Conservation (phyloP, 1,140 invertebrate species). For the Pararge aegeria region DNA sequence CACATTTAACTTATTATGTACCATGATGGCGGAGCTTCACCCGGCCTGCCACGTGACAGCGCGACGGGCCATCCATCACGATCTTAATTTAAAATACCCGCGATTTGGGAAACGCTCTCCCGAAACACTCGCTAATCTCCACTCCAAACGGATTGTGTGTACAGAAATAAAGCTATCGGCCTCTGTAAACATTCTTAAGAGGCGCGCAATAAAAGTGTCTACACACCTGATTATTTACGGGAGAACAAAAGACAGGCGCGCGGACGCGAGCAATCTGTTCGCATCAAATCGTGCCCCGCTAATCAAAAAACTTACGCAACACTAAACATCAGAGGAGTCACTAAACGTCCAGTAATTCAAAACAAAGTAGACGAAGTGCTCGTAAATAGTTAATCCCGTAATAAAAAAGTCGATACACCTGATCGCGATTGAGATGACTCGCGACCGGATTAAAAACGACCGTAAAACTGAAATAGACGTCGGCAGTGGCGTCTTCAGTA, state of each 20-base stretch:
- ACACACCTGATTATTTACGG: constrained; percentile 45
- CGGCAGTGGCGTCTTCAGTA: constrained; percentile 65
- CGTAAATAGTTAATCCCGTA: constrained; percentile 71
- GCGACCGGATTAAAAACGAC: constrained; percentile 58
- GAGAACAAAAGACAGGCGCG: constrained; percentile 40
- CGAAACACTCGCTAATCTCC: constrained; percentile 63
- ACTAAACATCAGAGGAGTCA: constrained; percentile 57
- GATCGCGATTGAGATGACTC: constrained; percentile 60
- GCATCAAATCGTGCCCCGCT: constrained; percentile 41
- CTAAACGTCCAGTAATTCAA: constrained; percentile 60
- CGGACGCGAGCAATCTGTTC: constrained; percentile 31
- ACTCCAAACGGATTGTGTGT: constrained; percentile 44
- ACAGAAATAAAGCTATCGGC: constrained; percentile 49
- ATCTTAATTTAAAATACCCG: constrained; percentile 75
- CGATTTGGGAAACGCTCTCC: constrained; percentile 62
- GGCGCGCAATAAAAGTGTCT: constrained; percentile 49
- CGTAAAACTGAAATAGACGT: constrained; percentile 67
- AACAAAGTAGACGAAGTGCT: constrained; percentile 71
- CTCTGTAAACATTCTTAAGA: constrained; percentile 52
- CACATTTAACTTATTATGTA: constrained; percentile 75
- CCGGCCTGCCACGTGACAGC: constrained; percentile 64
- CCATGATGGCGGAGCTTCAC: constrained; percentile 56
- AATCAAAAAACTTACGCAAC: constrained; percentile 51
- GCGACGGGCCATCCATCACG: constrained; percentile 73
- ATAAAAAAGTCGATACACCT: constrained; percentile 73